Conservation (phyloP, 2,888 invertebrate species). For the Matsumyia berberina region DNA sequence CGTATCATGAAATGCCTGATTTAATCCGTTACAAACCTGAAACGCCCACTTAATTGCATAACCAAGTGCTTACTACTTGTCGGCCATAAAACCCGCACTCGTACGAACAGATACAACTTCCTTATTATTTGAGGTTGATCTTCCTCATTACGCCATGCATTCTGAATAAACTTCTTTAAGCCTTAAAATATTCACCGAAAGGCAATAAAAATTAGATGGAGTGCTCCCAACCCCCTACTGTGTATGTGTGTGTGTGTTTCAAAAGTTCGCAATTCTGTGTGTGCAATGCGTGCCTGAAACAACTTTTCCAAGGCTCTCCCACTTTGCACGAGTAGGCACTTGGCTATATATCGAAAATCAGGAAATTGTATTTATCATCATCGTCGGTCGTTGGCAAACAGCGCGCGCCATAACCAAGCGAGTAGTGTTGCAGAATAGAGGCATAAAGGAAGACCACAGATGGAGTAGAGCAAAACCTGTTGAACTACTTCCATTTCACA, state of each 20-base stretch:
- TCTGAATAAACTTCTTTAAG: conserved; percentile 11
- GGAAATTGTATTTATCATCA: conserved; percentile 68
- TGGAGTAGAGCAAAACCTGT: conserved; percentile 62
- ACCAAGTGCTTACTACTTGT: conserved; percentile 2
- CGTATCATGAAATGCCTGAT: conserved; percentile 3
- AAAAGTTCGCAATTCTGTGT: conserved; percentile 37
- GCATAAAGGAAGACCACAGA: conserved; percentile 36
- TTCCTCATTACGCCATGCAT: conserved; percentile 31
- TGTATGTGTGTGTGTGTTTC: background rate
- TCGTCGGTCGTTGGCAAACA: conserved; percentile 46
- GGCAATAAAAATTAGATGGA: conserved; percentile 8
- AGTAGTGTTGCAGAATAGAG: conserved; percentile 43
- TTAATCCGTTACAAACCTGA: background rate
- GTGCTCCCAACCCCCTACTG: background rate
- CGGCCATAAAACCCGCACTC: conserved; percentile 3
- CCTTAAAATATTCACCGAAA: conserved; percentile 8
- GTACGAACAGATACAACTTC: conserved; percentile 5
- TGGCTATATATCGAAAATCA: conserved; percentile 42
- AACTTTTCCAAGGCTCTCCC: conserved; percentile 55
- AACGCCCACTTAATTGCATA: conserved; percentile 19
- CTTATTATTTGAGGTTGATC: conserved; percentile 24
- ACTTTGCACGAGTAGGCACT: conserved; percentile 31
- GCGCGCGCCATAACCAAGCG: conserved; percentile 55
- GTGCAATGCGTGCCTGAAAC: conserved; percentile 47
- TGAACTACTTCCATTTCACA: conserved; percentile 65